Conservation (phyloP, 1,140 invertebrate species). For the Arctopsyche grandis region DNA sequence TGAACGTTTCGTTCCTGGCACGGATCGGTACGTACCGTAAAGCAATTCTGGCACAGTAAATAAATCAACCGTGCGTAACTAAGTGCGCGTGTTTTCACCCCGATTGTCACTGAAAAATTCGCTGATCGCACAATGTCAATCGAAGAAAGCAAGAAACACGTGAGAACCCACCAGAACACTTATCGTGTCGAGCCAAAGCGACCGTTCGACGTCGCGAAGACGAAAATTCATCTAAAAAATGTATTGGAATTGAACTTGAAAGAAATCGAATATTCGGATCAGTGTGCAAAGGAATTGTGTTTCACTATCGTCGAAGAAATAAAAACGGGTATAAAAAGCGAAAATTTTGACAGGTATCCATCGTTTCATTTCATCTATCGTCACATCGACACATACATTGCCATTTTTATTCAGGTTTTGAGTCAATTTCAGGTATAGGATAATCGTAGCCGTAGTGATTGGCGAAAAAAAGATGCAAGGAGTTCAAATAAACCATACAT, state of each 20-base stretch:
- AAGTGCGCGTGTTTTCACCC: too few relatives aligned
- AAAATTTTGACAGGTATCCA: conserved; percentile 64
- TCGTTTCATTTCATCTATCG: too few relatives aligned
- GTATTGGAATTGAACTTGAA: conserved; percentile 61
- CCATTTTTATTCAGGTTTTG: background rate
- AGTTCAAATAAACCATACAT: conserved; percentile 64
- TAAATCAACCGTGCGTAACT: too few relatives aligned
- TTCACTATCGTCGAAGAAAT: conserved; percentile 59
- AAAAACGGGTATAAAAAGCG: conserved; percentile 61
- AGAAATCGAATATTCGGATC: conserved; percentile 64
- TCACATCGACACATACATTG: background rate
- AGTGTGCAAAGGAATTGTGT: conserved; percentile 60
- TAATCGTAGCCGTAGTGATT: conserved; percentile 68
- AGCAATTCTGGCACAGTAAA: too few relatives aligned
- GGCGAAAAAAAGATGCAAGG: conserved; percentile 69
- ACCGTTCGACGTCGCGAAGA: conserved; percentile 59
- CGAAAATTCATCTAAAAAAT: conserved; percentile 59
- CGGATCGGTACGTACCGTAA: too few relatives aligned
- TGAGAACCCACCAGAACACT: conserved; percentile 58
- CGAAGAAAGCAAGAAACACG: background rate
- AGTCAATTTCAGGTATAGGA: conserved; percentile 65
- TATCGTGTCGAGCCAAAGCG: conserved; percentile 61
- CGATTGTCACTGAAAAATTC: too few relatives aligned
- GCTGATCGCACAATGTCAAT: too few relatives aligned
- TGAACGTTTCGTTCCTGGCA: too few relatives aligned